Base-by-base conservation (phyloP, 2,113 vertebrate genomes). In the Genyomyrus donnyi region DNA sequence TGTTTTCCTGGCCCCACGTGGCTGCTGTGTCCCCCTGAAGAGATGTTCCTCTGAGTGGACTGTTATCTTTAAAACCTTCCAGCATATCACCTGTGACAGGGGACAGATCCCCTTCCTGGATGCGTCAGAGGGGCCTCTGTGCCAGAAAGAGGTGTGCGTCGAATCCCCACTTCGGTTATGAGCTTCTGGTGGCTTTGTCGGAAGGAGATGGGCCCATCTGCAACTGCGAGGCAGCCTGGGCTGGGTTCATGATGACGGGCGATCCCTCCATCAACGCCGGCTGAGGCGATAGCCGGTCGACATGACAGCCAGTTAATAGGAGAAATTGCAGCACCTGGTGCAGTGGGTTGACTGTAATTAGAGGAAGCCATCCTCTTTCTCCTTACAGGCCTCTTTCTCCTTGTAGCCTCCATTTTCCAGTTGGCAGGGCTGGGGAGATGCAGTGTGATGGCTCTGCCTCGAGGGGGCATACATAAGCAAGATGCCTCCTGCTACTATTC, bases 221-320 rank as follows among this genome's bases (percentile, higher is more conserved):
- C 24, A 13, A n/a, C 42, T 48, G 42, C 24, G 46, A n/a, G 17
- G 10, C 24, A 27, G 84, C 19, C 45, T n/a, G n/a, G n/a, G 9
- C 8, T 42, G 45, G 48, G 84, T 48, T 86, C 84, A 85, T 85
- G 46, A 85, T 1, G 24, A 48, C 24, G 24, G 24, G 39, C 7
- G 91, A 93, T 93, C 91, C 93, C 49, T 91, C 90, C 80, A 90
- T 92, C 90, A 52, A 90, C 35, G 19, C 92, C 91, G 91, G 92
- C 92, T 91, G 66, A 93, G 93, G 92, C 93, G 91, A 95, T 94
- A 92, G 92, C 89, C 89, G 92, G 88, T 88, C 87, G 84, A 94
- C 91, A 52, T 93, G 94, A 93, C 94, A 93, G 92, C 50, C 66
- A 49, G 89, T 91, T 92, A 94, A 93, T 90, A 89, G 90, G 91